A percentile compares a stretch with the other conserved stretches of the same genome.
Conservation (phyloP, 35 echinoderm and acorn worm genomes). For the Heliocidaris tuberculata region DNA sequence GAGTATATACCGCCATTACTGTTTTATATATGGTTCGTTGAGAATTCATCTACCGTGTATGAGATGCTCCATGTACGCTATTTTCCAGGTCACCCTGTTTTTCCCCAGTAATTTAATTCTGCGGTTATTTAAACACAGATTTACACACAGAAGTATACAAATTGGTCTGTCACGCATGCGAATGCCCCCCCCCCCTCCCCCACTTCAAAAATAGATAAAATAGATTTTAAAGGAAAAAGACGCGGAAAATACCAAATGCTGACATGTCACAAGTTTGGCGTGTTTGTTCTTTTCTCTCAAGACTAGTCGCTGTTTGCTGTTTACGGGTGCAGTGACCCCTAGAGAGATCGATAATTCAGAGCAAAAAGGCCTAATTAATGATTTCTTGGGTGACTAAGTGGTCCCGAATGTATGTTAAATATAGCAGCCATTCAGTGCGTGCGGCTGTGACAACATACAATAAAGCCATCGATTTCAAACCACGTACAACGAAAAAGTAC, state of each 20-base stretch:
- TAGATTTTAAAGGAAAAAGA: neutral
- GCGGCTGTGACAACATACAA: constrained; percentile 6
- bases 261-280: neutral
- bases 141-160: neutral
- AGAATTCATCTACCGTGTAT: neutral
- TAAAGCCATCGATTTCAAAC: neutral
- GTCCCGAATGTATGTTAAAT: neutral
- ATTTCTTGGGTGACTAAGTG: neutral
- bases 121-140: neutral
- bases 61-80: neutral
- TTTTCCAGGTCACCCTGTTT: neutral
- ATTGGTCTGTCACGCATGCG: neutral
- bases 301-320: neutral
- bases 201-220: neutral
- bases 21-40: no score
- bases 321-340: neutral
- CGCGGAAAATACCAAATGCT: neutral
- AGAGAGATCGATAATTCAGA: neutral
- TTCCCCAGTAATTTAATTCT: neutral
- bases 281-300: neutral
- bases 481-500: neutral
- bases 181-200: neutral
- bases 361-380: neutral
- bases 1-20: no score
- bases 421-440: neutral